Percentiles rank a stretch among this genome's conserved stretches.
Evolutionary conservation across 2,888 invertebrate genomes (phyloP).

Genomic region (Tiphia femorata): DNA sequence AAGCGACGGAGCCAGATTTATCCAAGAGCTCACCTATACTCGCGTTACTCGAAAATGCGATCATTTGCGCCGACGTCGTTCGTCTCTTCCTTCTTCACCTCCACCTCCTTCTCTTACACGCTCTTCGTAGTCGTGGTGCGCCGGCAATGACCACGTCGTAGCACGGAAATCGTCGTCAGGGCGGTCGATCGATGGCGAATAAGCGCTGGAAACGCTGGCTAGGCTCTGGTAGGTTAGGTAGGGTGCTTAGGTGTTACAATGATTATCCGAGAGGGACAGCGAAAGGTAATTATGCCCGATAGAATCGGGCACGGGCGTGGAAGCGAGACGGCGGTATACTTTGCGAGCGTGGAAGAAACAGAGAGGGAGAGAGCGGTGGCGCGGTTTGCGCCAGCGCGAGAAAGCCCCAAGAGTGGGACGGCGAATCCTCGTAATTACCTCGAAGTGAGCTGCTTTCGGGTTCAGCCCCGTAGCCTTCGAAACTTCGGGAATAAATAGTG

Average conservation of each 20-base stretch:
- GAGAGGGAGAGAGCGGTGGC: conserved; percentile 36
- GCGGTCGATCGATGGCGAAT: conserved; percentile 59
- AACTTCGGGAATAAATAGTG: conserved; percentile 66
- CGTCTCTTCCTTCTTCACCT: no score
- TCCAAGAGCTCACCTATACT: conserved; percentile 28
- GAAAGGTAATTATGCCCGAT: conserved; percentile 68
- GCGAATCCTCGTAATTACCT: conserved; percentile 66
- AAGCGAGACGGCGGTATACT: conserved; percentile 60
- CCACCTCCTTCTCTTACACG: no score
- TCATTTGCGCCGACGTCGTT: conserved; percentile 51
- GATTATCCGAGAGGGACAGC: conserved; percentile 69
- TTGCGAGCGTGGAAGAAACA: conserved; percentile 55
- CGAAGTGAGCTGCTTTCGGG: conserved; percentile 67
- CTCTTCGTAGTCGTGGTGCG: no score
- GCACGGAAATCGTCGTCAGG: conserved; percentile 59
- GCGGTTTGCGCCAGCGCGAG: conserved; percentile 33
- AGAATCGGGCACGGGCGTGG: conserved; percentile 60
- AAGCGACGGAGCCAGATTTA: no score
- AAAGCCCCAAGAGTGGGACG: conserved; percentile 55
- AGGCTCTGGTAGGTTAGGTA: conserved; percentile 62
- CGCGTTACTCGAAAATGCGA: conserved; percentile 47
- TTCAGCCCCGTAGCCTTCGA: conserved; percentile 66
- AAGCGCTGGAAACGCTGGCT: conserved; percentile 63
- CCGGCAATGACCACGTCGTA: conserved; percentile 51
- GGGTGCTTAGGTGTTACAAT: conserved; percentile 69